A percentile compares a stretch with the other conserved stretches of the same genome.
Evolutionary conservation across 2,113 vertebrate species (phyloP).

Genomic region (Campylomormyrus numenius): DNA sequence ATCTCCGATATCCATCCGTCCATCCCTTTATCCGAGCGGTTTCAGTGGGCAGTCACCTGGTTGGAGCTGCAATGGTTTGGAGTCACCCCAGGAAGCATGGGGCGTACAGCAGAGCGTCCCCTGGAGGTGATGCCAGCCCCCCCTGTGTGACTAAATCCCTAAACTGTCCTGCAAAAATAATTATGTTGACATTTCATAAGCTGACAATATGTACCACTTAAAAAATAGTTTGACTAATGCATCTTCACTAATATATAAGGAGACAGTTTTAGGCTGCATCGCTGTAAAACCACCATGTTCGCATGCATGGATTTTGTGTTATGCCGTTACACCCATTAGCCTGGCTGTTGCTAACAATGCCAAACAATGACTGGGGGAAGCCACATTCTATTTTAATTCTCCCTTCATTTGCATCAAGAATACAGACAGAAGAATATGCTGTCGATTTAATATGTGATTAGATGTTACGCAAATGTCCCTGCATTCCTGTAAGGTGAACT

Average conservation of each 20-base stretch:
- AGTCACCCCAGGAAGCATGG: not conserved
- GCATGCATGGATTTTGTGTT: not conserved
- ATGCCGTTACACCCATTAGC: not conserved
- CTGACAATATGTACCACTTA: not conserved
- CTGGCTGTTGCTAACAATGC: not conserved
- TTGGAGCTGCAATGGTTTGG: not conserved
- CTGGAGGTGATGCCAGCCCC: not conserved
- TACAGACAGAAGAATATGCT: not conserved
- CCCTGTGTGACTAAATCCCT: not conserved
- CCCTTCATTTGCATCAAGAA: not conserved
- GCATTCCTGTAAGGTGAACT: not conserved
- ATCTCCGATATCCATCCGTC: not conserved
- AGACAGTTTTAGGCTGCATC: not conserved
- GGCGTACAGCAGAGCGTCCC: not conserved
- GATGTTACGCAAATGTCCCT: not conserved
- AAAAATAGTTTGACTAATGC: not conserved
- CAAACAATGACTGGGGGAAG: not conserved
- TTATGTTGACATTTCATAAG: not conserved
- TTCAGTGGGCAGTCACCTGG: not conserved
- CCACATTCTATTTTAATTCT: not conserved
- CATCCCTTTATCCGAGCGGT: not conserved
- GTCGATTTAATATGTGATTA: not conserved
- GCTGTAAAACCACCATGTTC: not conserved
- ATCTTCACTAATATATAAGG: not conserved
- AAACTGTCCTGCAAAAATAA: not conserved